phyloP scores from a whole-genome alignment of 2,888 invertebrate species.

The Allolobophora icterica region DNA sequence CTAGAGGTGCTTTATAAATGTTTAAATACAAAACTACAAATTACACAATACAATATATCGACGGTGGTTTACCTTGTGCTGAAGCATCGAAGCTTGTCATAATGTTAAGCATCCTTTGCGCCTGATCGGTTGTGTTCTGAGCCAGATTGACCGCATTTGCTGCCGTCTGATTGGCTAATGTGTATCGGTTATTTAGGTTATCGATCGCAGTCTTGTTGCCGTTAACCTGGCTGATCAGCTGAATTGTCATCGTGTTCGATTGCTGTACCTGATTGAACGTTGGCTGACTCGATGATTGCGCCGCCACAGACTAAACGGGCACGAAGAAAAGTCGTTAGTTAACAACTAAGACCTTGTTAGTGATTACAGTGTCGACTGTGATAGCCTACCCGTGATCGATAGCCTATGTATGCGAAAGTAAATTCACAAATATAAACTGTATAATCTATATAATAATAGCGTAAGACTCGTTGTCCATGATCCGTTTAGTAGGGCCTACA shows the following conservation, averaged over 20 bases:
- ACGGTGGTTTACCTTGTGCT: slow-evolving; percentile 26
- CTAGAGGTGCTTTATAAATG: no score
- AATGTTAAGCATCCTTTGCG: slow-evolving; percentile 44
- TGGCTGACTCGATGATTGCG: background rate
- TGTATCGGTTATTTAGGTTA: slow-evolving; percentile 13
- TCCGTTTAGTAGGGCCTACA: no score
- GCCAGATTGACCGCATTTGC: slow-evolving; percentile 25
- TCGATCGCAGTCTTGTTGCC: background rate
- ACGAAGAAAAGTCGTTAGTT: background rate
- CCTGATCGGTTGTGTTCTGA: slow-evolving; percentile 26
- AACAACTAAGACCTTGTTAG: background rate
- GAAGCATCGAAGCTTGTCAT: slow-evolving; percentile 43
- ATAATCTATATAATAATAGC: no score
- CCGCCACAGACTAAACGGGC: background rate
- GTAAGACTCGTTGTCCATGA: no score
- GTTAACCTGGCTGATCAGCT: slow-evolving; percentile 24
- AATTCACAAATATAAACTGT: no score
- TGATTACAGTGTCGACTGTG: background rate
- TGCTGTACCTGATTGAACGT: background rate
- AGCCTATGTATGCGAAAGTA: no score
- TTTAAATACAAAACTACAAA: no score
- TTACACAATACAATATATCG: no score
- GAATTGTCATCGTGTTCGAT: slow-evolving; percentile 17
- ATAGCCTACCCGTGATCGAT: no score
- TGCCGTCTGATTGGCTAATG: slow-evolving; percentile 33